phyloP scores from a whole-genome alignment of 2,113 vertebrate genomes.

The Ophthalmolycus amberensis region DNA sequence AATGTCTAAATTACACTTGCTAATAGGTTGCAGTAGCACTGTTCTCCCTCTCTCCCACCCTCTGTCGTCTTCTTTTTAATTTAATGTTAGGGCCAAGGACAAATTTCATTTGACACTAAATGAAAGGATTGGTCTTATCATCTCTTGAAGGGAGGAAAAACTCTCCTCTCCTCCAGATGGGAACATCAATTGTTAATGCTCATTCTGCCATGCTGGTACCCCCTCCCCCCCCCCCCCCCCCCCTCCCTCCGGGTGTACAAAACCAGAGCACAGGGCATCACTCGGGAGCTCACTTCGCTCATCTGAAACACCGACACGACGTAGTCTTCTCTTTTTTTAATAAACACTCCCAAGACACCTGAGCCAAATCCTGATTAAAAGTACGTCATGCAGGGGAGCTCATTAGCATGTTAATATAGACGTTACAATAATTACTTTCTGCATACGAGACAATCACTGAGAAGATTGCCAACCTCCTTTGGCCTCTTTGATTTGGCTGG shows the following conservation, averaged over 20 bases:
- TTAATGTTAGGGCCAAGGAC: slow-evolving; percentile 47
- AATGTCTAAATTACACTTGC: slow-evolving; percentile 83
- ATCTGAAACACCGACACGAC: slow-evolving; percentile 32
- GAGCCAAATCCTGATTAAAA: slow-evolving; percentile 55
- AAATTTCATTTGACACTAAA: slow-evolving; percentile 72
- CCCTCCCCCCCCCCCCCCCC: slow-evolving; percentile 8
- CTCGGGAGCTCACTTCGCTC: background rate
- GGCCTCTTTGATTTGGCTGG: slow-evolving; percentile 8
- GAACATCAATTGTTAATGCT: slow-evolving; percentile 79
- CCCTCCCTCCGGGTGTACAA: background rate
- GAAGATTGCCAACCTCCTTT: slow-evolving; percentile 24
- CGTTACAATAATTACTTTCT: slow-evolving; percentile 27
- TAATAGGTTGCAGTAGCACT: slow-evolving; percentile 70
- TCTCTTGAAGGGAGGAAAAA: slow-evolving; percentile 26
- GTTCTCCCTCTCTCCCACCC: slow-evolving; percentile 13
- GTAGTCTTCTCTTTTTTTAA: slow-evolving; percentile 10
- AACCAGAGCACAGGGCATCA: slow-evolving; percentile 52
- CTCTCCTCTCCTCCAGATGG: slow-evolving; percentile 66
- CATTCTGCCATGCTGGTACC: slow-evolving; percentile 59
- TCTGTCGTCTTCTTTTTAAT: slow-evolving; percentile 50
- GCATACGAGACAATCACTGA: slow-evolving; percentile 27
- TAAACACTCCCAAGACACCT: slow-evolving; percentile 34
- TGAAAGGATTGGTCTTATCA: slow-evolving; percentile 65
- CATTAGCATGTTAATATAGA: slow-evolving; percentile 47
- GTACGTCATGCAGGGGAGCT: slow-evolving; percentile 29